Evolutionary conservation across 2,113 vertebrate genomes (phyloP), one percentile per base, ranked within the genome.

Genomic region (Phyllostomus hastatus): DNA sequence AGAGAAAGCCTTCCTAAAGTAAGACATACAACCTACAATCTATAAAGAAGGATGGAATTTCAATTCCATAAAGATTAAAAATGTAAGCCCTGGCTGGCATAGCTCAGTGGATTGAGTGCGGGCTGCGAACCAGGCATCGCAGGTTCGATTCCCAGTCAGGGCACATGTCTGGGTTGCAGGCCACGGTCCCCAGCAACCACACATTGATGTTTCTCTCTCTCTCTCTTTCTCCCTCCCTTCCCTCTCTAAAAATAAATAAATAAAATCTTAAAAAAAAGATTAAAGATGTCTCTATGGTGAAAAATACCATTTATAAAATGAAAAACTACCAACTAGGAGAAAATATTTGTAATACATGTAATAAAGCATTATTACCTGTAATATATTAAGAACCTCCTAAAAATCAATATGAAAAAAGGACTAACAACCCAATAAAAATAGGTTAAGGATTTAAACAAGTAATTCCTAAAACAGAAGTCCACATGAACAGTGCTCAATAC

Each of bases 341-440:
- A 84, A 78, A 41, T 88, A 94, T 67, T 46, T 90, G 3, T 69
- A 54, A 61, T 19, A 19, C 35, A 52, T 5, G 17, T 57, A 94
- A 91, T 48, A 35, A 89, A 72, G 22, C 43, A 86, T 93, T 83
- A 91, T 93, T 88, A 66, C 16, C 38, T 59, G 4, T 87, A 97
- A 67, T 67, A 79, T 46, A 78, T 79, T 78, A 87, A 92, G 84
- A 92, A 48, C 35, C 4, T 79, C 54, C 61, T 82, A 38, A 79
- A 90, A 87, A 64, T 82, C 48, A 73, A 52, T 64, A 35, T 22
- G 43, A 61, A 26, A 78, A 92, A 66, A 93, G 50, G 24, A 79
- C 41, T 95, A 85, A 82, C 14, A 82, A 72, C 43, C 35, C 20
- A 70, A 61, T 59, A 59, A 90, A 80, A 59, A 57, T 85, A 38